Evolutionary conservation across 2,113 vertebrate genomes (phyloP), one percentile per base, ranked within the genome.

Genomic region (Geothlypis trichas): DNA sequence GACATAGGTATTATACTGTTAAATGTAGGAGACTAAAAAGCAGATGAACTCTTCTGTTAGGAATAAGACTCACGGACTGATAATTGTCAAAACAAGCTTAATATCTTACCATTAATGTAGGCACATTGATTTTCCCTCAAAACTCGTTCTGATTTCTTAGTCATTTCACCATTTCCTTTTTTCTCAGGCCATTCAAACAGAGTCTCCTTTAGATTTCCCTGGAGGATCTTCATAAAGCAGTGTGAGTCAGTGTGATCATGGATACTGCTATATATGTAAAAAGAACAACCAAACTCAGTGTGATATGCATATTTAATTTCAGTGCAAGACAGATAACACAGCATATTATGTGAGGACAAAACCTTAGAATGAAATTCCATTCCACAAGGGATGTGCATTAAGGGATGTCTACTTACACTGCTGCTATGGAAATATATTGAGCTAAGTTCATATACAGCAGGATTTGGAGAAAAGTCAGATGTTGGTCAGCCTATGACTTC

Each of bases 191-290:
- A 99, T 15, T 98, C 97, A 88, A 99, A 99, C 44, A 99, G 96
- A 0, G 99, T 99, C 96, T 99, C 99, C 95, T 99, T 99, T 68
- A 99, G 98, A 92, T 99, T 98, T 58, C 99, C 99, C 94, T 99
- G 99, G 19, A 99, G 98, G 73, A 99, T 97, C 98, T 99, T 99
- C 98, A 99, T 97, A 97, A 99, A 99, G 97, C 99, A 99, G 97
- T 99, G 99, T 49, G 99, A 99, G 96, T 99, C 97, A 68, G 99
- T 98, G 97, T 99, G 99, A 96, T 99, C 99, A 72, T 99, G 99
- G 98, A 99, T 99, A 91, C 99, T 99, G 97, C 99, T 99, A 97
- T 97, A 98, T 94, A 75, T 28, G 90, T 61, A 85, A 87, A 97
- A 73, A 82, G 39, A 84, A 98, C 47, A 97, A 74, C 8, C 2